Evolutionary conservation across 2,888 invertebrate genomes (phyloP), one percentile per base, ranked within the genome.

Genomic region (Catocala sponsa): DNA sequence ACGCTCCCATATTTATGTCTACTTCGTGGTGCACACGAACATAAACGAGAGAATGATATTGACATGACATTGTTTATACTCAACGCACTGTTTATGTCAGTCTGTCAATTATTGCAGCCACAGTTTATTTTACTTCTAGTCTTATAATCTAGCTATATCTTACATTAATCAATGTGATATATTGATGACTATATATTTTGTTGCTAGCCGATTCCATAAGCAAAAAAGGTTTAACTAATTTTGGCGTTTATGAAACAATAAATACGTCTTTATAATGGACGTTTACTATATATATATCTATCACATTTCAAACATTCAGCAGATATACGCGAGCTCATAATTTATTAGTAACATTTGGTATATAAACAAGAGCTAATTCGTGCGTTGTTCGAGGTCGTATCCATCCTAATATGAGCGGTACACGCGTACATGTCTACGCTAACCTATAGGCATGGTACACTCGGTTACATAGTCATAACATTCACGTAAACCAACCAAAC

Each of bases 401-500:
- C 74, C 77, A 72, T 59, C 43, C 47, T 68, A 75, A 60, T 12
- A 53, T 59, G 51, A 54, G 33, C 49, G 33, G 56, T 55, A 57
- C 13, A 13, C 42, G 50, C n/a, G 4, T 46, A 51, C 35, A 46
- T 32, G 38, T 47, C 12, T 65, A 53, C 41, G 35, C 49, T 12
- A 15, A 54, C 33, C 32, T 61, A 13, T 38, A 56, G 33, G 64
- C 49, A 59, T 54, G 38, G 64, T 53, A 59, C 62, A 56, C 59
- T 78, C 64, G 57, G 56, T 70, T 65, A 60, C 64, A 47, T 60
- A 68, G 56, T 70, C 65, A 70, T 74, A 71, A 73, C 66, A 72
- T 71, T 58, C 60, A 70, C 72, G 62, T 74, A 70, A 75, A 79
- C 72, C 72, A 74, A 66, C 67, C 58, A 66, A 71, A 70, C 53